Conservation (phyloP, 2,888 invertebrate genomes). For the Pecten maximus region DNA sequence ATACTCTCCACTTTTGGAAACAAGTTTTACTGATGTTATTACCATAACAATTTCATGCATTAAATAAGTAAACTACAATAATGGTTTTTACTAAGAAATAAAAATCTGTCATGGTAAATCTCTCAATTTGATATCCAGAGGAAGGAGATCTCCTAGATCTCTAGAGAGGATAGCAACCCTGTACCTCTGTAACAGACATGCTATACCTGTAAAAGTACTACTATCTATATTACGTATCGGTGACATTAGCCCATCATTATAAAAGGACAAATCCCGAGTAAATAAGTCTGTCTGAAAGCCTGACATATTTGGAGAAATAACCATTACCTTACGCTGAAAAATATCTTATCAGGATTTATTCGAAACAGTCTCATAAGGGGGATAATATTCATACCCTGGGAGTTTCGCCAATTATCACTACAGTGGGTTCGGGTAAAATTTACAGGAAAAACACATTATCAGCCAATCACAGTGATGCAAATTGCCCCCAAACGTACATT, state of each 20-base stretch:
- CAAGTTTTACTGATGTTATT: too few relatives aligned
- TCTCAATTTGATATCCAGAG: too few relatives aligned
- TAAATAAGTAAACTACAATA: too few relatives aligned
- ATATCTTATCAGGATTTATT: neutral
- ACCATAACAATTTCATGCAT: too few relatives aligned
- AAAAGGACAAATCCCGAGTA: neutral
- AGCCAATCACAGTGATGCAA: neutral
- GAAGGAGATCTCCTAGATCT: too few relatives aligned
- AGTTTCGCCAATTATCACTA: neutral
- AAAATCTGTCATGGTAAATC: too few relatives aligned
- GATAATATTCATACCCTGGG: conserved; percentile 25
- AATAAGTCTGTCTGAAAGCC: conserved; percentile 29
- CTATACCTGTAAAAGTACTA: neutral
- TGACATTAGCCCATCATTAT: neutral
- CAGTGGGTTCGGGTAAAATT: neutral
- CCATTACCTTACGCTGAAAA: neutral
- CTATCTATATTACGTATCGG: neutral
- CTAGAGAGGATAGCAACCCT: too few relatives aligned
- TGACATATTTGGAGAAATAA: neutral
- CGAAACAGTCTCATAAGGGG: neutral
- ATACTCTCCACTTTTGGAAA: too few relatives aligned
- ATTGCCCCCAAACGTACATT: conserved; percentile 33
- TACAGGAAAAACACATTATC: conserved; percentile 24
- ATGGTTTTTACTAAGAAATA: too few relatives aligned
- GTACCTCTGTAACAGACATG: too few relatives aligned